These are phyloP conservation scores for Falco biarmicus DNA, from an alignment of 2,797 vertebrate species.

Conservation along the genomic window DNA sequence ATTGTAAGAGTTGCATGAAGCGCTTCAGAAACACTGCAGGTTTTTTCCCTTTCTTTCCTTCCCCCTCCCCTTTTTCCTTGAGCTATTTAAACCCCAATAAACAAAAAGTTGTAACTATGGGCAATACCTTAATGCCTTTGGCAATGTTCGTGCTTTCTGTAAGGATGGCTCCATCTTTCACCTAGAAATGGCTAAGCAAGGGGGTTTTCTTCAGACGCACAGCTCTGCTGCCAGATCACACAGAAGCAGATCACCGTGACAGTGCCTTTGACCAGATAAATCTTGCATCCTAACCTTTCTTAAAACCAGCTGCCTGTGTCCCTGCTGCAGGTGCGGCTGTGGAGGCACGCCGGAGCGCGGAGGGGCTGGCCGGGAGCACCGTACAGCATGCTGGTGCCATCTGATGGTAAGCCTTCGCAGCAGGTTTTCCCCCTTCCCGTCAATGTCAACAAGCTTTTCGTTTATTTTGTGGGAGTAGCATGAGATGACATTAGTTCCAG, in stretches of 20 bases:
- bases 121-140: background rate
- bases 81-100: background rate
- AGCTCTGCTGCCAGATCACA: background rate
- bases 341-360: background rate
- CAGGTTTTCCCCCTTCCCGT: background rate
- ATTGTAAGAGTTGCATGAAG: background rate
- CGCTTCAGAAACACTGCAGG: background rate
- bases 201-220: background rate
- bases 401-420: slow-evolving; percentile 75
- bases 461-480: background rate
- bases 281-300: background rate
- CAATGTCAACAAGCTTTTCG: background rate
- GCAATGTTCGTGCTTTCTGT: background rate
- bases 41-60: background rate
- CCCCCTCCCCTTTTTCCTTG: background rate
- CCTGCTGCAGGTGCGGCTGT: slow-evolving; percentile 53
- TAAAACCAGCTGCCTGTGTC: background rate
- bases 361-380: background rate
- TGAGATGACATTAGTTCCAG: background rate
- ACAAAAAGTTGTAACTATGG: background rate
- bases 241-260: background rate
- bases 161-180: background rate
- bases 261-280: background rate
- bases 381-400: slow-evolving; percentile 59
- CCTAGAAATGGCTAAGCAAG: background rate